Conservation (phyloP, 2,113 vertebrate genomes). For the Erythrocebus patas region DNA sequence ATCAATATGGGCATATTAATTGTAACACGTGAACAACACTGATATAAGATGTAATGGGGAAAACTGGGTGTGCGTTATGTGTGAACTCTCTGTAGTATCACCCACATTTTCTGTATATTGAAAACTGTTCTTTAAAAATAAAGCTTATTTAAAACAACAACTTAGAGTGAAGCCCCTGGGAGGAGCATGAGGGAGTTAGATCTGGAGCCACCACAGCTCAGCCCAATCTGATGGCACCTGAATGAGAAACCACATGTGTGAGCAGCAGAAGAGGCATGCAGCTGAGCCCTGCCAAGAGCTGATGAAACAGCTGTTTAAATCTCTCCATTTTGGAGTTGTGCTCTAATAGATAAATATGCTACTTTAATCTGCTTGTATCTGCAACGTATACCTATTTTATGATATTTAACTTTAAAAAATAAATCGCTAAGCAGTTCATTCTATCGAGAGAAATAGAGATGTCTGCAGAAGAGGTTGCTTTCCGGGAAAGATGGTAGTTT, state of each 20-base stretch:
- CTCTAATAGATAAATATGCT: neutral
- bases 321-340: neutral
- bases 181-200: neutral
- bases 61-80: neutral
- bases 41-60: neutral
- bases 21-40: neutral
- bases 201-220: neutral
- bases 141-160: neutral
- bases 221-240: rapidly evolving
- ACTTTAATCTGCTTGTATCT: neutral
- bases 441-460: no score
- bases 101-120: neutral
- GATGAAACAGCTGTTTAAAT: neutral
- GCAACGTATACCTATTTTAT: neutral
- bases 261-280: neutral
- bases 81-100: neutral
- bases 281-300: neutral
- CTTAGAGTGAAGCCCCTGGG: neutral
- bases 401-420: neutral
- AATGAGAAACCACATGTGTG: rapidly evolving
- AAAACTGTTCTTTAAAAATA: neutral
- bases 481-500: neutral
- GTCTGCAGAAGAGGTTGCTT: neutral
- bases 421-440: neutral
- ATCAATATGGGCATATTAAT: neutral